Base-by-base conservation (phyloP, 2,113 vertebrate species). In the Ellobius talpinus region DNA sequence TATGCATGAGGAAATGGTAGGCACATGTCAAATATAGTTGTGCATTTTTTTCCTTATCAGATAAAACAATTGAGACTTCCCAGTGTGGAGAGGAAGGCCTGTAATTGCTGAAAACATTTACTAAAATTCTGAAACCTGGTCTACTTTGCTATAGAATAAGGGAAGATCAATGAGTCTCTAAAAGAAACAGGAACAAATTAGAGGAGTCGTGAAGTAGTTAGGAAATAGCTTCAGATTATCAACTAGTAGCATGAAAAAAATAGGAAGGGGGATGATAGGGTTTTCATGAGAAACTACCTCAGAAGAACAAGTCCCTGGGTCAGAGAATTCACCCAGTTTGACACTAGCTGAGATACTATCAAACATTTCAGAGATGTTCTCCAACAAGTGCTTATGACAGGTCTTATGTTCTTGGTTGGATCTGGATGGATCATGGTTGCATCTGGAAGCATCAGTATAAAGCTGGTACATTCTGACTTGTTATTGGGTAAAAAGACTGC, bases 391-490 rank as follows among this genome's bases (percentile, higher is more conserved):
- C n/a, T 79, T 19, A 16, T 6, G 0, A 7, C 5, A 5, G 5
- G 11, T 29, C n/a, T 58, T n/a, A 14, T 50, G 2, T 50, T n/a
- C 39, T 55, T n/a, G 5, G 12, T 79, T 50, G 26, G 14, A 21
- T 1, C 11, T 79, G 65, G 39, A 29, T 14, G 66, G 36, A 72
- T 42, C 39, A 70, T n/a, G 1, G 16, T 78, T 58, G 19, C 29
- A 19, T 0, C 17, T 84, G 12, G 73, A 78, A 39, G 7, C 55
- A 92, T 47, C 31, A 24, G 1, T 19, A 42, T 4, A 31, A 21
- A 33, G 0, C 58, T 39, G 29, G 17, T 21, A 24, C 5, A 1
- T 2, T 0, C 12, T 76, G 29, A 24, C 21, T 2, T 12, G 5
- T 13, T 11, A 45, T 7, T 24, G 4, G n/a, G 24, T 74, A 36